Evolutionary conservation across 2,888 invertebrate genomes (phyloP), one percentile per base, ranked within the genome.

Genomic region (Orgyia antiqua): DNA sequence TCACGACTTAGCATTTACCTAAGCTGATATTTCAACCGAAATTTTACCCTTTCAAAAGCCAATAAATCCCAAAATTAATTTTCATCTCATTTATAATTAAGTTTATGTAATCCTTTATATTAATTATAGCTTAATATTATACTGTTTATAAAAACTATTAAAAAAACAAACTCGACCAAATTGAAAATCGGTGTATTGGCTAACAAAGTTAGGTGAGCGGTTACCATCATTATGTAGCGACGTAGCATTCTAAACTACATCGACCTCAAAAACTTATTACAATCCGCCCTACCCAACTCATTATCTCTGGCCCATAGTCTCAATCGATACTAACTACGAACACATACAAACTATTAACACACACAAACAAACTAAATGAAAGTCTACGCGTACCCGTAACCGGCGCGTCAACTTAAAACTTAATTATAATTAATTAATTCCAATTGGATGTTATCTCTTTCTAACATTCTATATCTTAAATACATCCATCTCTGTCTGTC

Each of bases 381-480:
- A 77, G 74, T 77, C 74, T 75, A 75, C 70, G 73, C 74, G 68
- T 72, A 73, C 75, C 74, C 80, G 80, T 86, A 84, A 86, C 82
- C 75, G 75, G 78, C 87, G 88, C 89, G 89, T 89, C 89, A 90
- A 91, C 92, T 91, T 90, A 92, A 86, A 92, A 92, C 92, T 92
- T 91, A 91, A 92, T 92, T 92, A 92, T 91, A 92, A 92, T 92
- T 92, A 92, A 92, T 90, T 91, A 90, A 91, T 90, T 90, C 90
- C 89, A 89, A 90, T 90, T 89, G 89, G 70, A 68, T 65, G 61
- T 66, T 63, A 60, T 86, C 80, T 71, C 71, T 68, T 63, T 84
- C 82, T 46, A 62, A 44, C 77, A 35, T 38, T 51, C 34, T 37
- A 44, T 53, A 76, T 87, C 88, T 88, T 88, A 74, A 70, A 68